These are phyloP conservation scores for Drosophila cracens DNA, from an alignment of 2,888 invertebrate species.

Conservation along the genomic window DNA sequence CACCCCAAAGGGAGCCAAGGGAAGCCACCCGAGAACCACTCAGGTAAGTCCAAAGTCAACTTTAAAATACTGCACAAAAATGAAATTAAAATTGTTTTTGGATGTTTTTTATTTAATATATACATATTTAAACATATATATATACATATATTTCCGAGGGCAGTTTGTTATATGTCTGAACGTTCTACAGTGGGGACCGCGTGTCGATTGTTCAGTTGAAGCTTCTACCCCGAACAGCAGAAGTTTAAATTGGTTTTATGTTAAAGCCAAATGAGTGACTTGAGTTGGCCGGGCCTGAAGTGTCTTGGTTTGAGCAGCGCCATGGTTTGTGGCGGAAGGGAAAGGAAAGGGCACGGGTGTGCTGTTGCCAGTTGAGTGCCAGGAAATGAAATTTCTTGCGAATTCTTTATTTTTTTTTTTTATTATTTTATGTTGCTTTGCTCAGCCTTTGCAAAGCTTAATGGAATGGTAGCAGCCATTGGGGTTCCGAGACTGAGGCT, in stretches of 20 bases:
- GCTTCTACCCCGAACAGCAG: constrained; percentile 39
- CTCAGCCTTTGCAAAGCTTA: constrained; percentile 38
- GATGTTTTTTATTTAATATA: constrained; percentile 11
- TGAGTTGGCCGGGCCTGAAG: constrained; percentile 37
- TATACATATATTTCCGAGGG: constrained; percentile 18
- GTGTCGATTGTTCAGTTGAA: constrained; percentile 52
- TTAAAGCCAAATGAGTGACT: constrained; percentile 79
- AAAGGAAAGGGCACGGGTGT: constrained; percentile 3
- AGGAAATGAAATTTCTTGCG: constrained; percentile 77
- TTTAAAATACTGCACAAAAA: constrained; percentile 71
- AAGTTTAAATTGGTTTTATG: constrained; percentile 81
- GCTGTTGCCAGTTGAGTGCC: constrained; percentile 64
- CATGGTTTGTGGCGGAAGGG: neutral
- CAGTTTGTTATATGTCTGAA: constrained; percentile 66
- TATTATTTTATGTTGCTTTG: constrained; percentile 56
- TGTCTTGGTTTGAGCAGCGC: constrained; percentile 23
- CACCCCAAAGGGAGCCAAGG: constrained; percentile 12
- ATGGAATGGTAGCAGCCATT: constrained; percentile 58
- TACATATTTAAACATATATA: neutral
- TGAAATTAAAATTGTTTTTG: constrained; percentile 73
- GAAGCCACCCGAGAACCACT: constrained; percentile 26
- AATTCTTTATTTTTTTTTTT: constrained; percentile 54
- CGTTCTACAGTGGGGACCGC: constrained; percentile 57
- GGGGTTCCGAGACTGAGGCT: constrained; percentile 19
- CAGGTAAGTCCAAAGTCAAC: constrained; percentile 61